Conservation (phyloP, 37 sponge, comb jelly and placozoan genomes). For the Beroe ovata region DNA sequence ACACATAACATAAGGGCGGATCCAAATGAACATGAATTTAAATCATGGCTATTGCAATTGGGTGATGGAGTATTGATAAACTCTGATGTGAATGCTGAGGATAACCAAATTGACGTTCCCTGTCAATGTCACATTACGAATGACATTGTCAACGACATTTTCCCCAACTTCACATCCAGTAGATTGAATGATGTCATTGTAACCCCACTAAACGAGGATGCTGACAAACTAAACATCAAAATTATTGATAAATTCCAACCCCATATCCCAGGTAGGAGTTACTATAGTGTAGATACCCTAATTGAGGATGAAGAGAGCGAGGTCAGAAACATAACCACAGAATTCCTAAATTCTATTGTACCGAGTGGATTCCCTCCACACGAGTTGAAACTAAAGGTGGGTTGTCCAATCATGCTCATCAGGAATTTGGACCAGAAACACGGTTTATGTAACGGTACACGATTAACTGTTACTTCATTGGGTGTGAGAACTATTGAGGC, state of each 20-base stretch:
- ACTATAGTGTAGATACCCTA: conserved; percentile 16
- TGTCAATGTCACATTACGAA: not conserved
- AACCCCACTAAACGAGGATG: conserved; percentile 30
- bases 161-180: not conserved
- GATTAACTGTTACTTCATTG: conserved; percentile 4
- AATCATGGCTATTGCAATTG: not conserved
- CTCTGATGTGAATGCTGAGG: not conserved
- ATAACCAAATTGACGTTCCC: conserved; percentile 31
- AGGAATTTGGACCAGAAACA: conserved; percentile 48
- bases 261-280: not conserved
- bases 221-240: not conserved
- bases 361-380: conserved; percentile 64
- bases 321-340: conserved; percentile 4
- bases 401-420: conserved; percentile 1
- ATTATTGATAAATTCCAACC: conserved; percentile 2
- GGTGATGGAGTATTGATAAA: not conserved
- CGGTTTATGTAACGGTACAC: conserved; percentile 66
- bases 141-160: not conserved
- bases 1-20: conserved; percentile 40
- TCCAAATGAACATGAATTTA: conserved; percentile 12
- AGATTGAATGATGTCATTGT: conserved; percentile 15
- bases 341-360: conserved; percentile 61
- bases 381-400: conserved; percentile 19
- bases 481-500: conserved; percentile 36
- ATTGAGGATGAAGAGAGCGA: conserved; percentile 15